These are phyloP conservation scores for Fulica atra DNA, from an alignment of 2,113 vertebrate genomes.

Conservation along the genomic window DNA sequence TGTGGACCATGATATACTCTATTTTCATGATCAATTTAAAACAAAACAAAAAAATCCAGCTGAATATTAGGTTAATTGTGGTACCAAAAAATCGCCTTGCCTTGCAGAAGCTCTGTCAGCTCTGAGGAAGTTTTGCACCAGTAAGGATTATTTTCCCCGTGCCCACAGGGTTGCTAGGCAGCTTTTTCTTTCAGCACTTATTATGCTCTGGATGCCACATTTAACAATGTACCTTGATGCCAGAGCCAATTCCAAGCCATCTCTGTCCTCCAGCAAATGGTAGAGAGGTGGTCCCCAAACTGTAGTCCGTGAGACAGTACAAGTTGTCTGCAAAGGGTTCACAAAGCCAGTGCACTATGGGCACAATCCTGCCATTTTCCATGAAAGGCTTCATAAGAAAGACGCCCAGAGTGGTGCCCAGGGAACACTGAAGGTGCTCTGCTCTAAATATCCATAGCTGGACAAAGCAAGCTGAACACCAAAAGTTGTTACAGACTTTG, in stretches of 20 bases:
- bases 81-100: background rate
- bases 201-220: conserved; percentile 25
- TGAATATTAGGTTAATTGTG: background rate
- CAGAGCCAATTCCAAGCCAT: background rate
- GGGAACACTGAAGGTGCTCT: background rate
- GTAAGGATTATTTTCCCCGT: background rate
- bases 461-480: background rate
- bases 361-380: background rate
- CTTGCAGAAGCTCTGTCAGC: background rate
- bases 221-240: background rate
- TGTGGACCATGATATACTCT: background rate
- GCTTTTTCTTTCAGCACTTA: conserved; percentile 29
- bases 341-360: background rate
- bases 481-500: background rate
- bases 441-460: background rate
- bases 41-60: background rate
- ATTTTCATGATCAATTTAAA: background rate
- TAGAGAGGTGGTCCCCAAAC: background rate
- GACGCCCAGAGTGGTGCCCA: background rate
- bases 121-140: background rate
- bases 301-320: background rate
- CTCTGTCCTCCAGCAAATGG: background rate
- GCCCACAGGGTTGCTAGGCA: conserved; percentile 48
- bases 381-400: background rate
- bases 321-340: background rate